A percentile compares a stretch with the other conserved stretches of the same genome.
Conservation (phyloP, 2,797 vertebrate genomes). For the Diplodus puntazzo region DNA sequence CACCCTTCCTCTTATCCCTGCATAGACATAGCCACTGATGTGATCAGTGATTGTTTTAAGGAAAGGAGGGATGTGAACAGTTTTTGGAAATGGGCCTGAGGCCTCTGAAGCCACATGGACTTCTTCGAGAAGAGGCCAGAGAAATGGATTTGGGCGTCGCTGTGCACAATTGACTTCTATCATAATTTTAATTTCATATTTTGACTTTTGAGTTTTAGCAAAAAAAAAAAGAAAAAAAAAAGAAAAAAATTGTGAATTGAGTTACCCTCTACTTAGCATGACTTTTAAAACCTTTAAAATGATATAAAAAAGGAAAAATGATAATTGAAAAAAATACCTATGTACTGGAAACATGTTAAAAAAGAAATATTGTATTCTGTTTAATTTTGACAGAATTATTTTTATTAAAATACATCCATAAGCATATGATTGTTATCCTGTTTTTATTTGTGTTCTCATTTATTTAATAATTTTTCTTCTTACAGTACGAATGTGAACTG, state of each 20-base stretch:
- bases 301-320: conserved; percentile 81
- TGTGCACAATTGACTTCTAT: conserved; percentile 88
- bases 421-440: conserved; percentile 80
- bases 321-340: conserved; percentile 84
- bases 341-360: conserved; percentile 96
- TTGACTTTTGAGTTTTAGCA: conserved; percentile 91
- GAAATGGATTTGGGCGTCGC: conserved; percentile 66
- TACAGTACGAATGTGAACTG: neutral
- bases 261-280: conserved; percentile 95
- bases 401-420: conserved; percentile 99
- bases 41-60: conserved; percentile 48
- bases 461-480: neutral
- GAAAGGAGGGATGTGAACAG: conserved; percentile 36
- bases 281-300: conserved; percentile 89
- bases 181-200: conserved; percentile 83
- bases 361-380: conserved; percentile 94
- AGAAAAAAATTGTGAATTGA: conserved; percentile 87
- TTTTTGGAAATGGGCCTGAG: conserved; percentile 28
- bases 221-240: conserved; percentile 42
- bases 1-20: conserved; percentile 47
- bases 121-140: conserved; percentile 46
- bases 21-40: conserved; percentile 56
- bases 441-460: conserved; percentile 55
- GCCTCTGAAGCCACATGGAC: conserved; percentile 56
- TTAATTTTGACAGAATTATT: conserved; percentile 99